phyloP scores from a whole-genome alignment of 1,140 invertebrate genomes.

The Drosophila sp. region DNA sequence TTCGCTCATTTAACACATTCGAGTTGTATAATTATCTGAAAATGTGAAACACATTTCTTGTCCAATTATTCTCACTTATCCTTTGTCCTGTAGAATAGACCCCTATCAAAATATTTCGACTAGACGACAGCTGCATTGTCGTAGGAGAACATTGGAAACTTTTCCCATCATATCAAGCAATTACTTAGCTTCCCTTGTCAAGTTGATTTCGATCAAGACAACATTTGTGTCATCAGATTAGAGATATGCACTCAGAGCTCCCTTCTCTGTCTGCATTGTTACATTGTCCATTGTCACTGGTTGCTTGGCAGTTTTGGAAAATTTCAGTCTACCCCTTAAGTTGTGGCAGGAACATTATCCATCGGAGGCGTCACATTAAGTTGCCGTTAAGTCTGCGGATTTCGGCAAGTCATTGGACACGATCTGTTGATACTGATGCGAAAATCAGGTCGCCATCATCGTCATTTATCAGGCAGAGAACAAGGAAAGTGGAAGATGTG shows the following conservation, averaged over 20 bases:
- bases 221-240: constrained; percentile 74
- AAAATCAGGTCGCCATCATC: constrained; percentile 71
- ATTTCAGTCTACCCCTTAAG: constrained; percentile 20
- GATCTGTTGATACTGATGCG: constrained; percentile 17
- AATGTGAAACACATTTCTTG: constrained; percentile 21
- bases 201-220: constrained; percentile 64
- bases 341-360: constrained; percentile 13
- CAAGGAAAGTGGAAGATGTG: constrained; percentile 57
- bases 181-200: constrained; percentile 46
- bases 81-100: constrained; percentile 11
- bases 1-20: constrained; percentile 30
- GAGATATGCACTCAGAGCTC: constrained; percentile 30
- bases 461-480: constrained; percentile 66
- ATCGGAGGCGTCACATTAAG: constrained; percentile 66
- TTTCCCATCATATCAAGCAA: constrained; percentile 62
- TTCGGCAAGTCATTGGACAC: constrained; percentile 61
- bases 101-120: constrained; percentile 14
- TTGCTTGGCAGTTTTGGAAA: constrained; percentile 1
- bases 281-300: neutral
- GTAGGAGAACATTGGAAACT: constrained; percentile 40
- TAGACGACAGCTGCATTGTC: constrained; percentile 18
- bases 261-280: constrained; percentile 35
- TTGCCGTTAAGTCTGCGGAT: constrained; percentile 76
- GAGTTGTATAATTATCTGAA: constrained; percentile 5
- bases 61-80: constrained; percentile 7